These are phyloP conservation scores for Microtus agrestis DNA, from an alignment of 2,797 vertebrate species.

Conservation along the genomic window DNA sequence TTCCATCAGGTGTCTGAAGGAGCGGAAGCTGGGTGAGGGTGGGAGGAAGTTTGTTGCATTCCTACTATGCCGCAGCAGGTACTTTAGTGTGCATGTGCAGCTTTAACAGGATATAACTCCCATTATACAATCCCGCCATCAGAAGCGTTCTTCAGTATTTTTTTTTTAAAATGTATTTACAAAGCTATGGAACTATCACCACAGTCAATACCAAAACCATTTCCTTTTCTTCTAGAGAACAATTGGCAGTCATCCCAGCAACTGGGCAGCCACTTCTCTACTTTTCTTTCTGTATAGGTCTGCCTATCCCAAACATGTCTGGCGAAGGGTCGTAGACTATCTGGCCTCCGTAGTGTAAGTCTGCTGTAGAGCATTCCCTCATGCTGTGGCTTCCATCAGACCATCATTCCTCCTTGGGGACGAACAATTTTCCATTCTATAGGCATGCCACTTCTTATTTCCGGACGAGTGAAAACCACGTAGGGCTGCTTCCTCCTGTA, in stretches of 20 bases:
- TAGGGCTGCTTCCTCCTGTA: background rate
- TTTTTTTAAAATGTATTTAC: background rate
- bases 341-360: too few relatives aligned
- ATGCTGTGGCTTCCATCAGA: fast-evolving
- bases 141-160: background rate
- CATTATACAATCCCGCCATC: too few relatives aligned
- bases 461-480: background rate
- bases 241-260: background rate
- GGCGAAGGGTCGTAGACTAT: fast-evolving
- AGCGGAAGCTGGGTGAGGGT: fast-evolving
- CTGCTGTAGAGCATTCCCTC: background rate
- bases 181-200: background rate
- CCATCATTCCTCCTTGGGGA: background rate
- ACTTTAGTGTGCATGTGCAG: background rate
- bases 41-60: background rate
- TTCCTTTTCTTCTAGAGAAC: background rate
- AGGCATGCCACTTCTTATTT: background rate
- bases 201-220: background rate
- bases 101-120: background rate
- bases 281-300: background rate
- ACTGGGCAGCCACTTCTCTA: background rate
- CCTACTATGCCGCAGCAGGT: fast-evolving
- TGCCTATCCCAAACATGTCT: background rate
- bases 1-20: background rate
- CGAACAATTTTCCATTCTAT: background rate